phyloP scores from a whole-genome alignment of 2,113 vertebrate genomes.

The Elanus axillaris region DNA sequence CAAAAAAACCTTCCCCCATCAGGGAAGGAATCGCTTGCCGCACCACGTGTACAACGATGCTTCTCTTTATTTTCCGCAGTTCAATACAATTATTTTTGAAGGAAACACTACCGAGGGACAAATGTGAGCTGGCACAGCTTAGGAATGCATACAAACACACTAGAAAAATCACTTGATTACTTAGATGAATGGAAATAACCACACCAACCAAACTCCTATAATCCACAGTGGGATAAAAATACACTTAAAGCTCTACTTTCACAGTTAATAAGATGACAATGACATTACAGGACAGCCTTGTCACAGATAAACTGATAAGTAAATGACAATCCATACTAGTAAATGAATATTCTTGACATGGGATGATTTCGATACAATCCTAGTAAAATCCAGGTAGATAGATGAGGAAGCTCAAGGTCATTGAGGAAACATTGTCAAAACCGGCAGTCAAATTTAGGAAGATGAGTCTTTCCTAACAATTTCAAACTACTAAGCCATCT shows the following conservation, averaged over 20 bases:
- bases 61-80: background rate
- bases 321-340: constrained; percentile 5
- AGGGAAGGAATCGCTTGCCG: rapidly evolving
- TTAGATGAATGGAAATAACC: background rate
- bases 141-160: background rate
- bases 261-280: background rate
- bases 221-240: constrained; percentile 25
- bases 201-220: background rate
- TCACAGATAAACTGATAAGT: constrained; percentile 18
- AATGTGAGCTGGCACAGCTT: background rate
- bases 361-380: background rate
- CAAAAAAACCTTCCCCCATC: background rate
- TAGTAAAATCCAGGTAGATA: background rate
- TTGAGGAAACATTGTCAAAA: background rate
- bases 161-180: background rate
- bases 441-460: background rate
- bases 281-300: constrained; percentile 31
- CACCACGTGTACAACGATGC: rapidly evolving
- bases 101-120: background rate
- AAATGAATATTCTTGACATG: background rate
- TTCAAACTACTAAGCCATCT: background rate
- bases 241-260: background rate
- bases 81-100: background rate
- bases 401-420: background rate
- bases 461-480: background rate